Evolutionary conservation across 1,140 invertebrate genomes (phyloP).

Genomic region (Ceratosolen solmsi): DNA sequence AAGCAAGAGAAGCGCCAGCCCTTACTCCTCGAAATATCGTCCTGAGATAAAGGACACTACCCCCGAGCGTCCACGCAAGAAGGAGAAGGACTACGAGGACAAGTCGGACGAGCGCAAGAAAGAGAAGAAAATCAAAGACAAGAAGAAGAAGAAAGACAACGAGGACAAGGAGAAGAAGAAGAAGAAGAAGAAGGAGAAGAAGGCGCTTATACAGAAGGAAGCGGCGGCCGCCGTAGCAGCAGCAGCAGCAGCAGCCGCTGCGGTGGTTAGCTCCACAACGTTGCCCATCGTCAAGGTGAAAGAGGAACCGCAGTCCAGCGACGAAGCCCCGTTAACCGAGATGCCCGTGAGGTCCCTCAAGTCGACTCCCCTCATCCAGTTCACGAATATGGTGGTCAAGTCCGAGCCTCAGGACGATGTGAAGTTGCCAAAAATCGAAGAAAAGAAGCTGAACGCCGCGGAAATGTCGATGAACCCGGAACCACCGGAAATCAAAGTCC

Average conservation of each 20-base stretch:
- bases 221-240: conserved; percentile 57
- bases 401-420: conserved; percentile 20
- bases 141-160: conserved; percentile 73
- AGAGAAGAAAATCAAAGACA: conserved; percentile 75
- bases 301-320: conserved; percentile 34
- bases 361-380: not conserved
- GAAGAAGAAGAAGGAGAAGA: conserved; percentile 72
- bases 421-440: not conserved
- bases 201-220: conserved; percentile 68
- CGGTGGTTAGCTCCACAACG: conserved; percentile 50
- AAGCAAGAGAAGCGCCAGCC: conserved; percentile 63
- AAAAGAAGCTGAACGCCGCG: not conserved
- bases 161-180: conserved; percentile 74
- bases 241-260: conserved; percentile 56
- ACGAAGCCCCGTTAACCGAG: not conserved
- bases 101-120: conserved; percentile 71
- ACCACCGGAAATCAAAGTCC: not conserved
- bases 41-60: conserved; percentile 64
- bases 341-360: not conserved
- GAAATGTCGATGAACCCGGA: not conserved
- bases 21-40: conserved; percentile 61
- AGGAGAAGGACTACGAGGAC: conserved; percentile 70
- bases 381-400: not conserved
- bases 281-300: conserved; percentile 50
- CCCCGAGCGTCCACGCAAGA: conserved; percentile 69